These are phyloP conservation scores for Gadopsis bispinosus DNA, from an alignment of 2,797 vertebrate genomes.

Conservation along the genomic window DNA sequence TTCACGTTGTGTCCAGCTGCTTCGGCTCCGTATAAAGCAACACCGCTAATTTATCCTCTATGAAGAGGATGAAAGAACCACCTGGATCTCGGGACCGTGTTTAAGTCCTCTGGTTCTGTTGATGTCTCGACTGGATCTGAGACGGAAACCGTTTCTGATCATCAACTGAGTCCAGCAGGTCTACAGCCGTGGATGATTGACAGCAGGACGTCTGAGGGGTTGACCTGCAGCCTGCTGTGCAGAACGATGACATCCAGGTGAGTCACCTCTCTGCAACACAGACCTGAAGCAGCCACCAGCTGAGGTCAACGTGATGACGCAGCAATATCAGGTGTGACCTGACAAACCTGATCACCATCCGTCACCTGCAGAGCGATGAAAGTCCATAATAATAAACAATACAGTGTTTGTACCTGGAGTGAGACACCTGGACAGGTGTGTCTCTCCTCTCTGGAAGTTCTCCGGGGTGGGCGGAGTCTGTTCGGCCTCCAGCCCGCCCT, in stretches of 20 bases:
- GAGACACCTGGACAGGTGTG: slow-evolving; percentile 11
- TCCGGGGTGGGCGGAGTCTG: slow-evolving; percentile 71
- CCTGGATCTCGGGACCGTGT: too few species aligned
- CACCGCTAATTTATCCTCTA: too few species aligned
- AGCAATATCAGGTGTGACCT: not conserved
- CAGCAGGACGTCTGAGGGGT: slow-evolving; percentile 85
- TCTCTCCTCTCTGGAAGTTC: slow-evolving; percentile 82
- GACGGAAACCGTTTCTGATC: too few species aligned
- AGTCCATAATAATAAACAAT: not conserved
- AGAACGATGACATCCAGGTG: slow-evolving; percentile 78
- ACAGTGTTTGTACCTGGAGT: not conserved
- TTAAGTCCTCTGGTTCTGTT: too few species aligned
- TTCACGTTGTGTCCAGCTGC: too few species aligned
- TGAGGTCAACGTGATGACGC: not conserved
- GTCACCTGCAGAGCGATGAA: too few species aligned
- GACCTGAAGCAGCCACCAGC: too few species aligned
- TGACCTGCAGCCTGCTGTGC: slow-evolving; percentile 86
- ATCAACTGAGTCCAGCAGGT: slow-evolving; percentile 83
- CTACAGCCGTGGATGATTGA: slow-evolving; percentile 87
- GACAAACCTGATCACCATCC: not conserved
- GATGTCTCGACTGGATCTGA: too few species aligned
- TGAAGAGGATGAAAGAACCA: too few species aligned
- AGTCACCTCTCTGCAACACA: slow-evolving; percentile 74
- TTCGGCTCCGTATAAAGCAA: too few species aligned
- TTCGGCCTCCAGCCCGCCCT: slow-evolving; percentile 65